These are phyloP conservation scores for Rattus rattus DNA, from an alignment of 2,113 vertebrate genomes.

Conservation along the genomic window DNA sequence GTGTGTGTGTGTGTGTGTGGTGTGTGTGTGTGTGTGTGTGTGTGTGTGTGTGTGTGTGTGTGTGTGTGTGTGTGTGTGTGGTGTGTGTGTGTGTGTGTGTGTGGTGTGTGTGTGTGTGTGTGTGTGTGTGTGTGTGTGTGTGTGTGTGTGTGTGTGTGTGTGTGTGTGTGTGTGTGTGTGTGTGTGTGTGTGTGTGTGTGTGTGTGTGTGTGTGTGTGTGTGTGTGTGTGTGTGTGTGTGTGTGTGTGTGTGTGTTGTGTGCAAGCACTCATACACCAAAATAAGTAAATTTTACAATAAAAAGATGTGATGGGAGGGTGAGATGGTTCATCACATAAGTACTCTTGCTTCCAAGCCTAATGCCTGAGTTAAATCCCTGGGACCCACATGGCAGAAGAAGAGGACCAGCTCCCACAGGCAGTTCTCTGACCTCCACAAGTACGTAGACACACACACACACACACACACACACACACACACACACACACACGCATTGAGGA, in stretches of 20 bases:
- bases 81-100: no score
- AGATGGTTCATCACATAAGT: background rate
- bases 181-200: no score
- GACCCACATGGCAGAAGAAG: background rate
- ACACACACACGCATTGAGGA: background rate
- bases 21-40: no score
- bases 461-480: background rate
- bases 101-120: no score
- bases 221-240: no score
- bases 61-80: no score
- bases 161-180: background rate
- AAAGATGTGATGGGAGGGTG: background rate
- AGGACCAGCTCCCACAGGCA: background rate
- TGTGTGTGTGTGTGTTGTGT: no score
- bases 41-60: no score
- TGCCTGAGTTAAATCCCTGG: background rate
- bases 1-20: no score
- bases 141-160: no score
- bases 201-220: no score
- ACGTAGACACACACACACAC: fast-evolving
- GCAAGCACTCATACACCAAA: background rate
- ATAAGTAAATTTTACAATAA: background rate
- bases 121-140: no score
- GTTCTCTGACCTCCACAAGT: background rate
- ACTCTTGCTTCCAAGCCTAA: background rate